A percentile compares a stretch with the other conserved stretches of the same genome.
Conservation (phyloP, 1,140 invertebrate genomes). For the Aphelinus atriplicis region DNA sequence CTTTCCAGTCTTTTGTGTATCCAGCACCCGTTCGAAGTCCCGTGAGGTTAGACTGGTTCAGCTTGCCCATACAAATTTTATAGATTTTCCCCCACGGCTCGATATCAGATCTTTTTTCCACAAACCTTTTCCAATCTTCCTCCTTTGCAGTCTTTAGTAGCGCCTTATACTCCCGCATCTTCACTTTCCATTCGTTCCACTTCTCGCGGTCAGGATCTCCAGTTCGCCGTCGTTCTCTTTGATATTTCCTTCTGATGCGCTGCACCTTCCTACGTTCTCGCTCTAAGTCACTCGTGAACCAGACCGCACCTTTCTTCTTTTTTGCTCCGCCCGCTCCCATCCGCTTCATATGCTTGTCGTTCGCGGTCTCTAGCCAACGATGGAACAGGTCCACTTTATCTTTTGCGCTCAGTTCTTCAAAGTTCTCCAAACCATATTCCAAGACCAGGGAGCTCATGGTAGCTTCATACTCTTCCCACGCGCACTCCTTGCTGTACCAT, state of each 20-base stretch:
- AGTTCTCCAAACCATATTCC: not conserved
- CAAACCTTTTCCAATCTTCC: conserved; percentile 14
- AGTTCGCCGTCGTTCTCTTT: not conserved
- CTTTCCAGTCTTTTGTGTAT: conserved; percentile 7
- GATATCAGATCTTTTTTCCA: not conserved
- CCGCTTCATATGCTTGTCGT: conserved; percentile 16
- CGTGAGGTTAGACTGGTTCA: not conserved
- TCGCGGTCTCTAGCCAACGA: conserved; percentile 9
- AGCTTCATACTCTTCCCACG: not conserved
- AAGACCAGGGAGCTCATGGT: not conserved
- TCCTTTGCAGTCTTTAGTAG: conserved; percentile 1
- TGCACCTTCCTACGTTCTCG: not conserved
- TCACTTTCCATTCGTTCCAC: conserved; percentile 11
- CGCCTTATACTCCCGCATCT: conserved; percentile 9
- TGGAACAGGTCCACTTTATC: conserved; percentile 6
- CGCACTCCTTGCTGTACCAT: conserved; percentile 4
- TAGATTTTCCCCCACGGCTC: conserved; percentile 10
- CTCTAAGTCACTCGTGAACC: not conserved
- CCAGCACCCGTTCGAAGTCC: not conserved
- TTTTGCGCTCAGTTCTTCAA: not conserved
- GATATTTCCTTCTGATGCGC: not conserved
- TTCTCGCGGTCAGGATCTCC: not conserved
- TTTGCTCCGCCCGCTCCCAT: not conserved
- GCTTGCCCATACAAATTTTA: conserved; percentile 3
- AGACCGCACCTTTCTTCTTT: not conserved